A percentile compares a stretch with the other conserved stretches of the same genome.
Conservation (phyloP, 2,797 vertebrate species). For the Aulostomus chinensis region DNA sequence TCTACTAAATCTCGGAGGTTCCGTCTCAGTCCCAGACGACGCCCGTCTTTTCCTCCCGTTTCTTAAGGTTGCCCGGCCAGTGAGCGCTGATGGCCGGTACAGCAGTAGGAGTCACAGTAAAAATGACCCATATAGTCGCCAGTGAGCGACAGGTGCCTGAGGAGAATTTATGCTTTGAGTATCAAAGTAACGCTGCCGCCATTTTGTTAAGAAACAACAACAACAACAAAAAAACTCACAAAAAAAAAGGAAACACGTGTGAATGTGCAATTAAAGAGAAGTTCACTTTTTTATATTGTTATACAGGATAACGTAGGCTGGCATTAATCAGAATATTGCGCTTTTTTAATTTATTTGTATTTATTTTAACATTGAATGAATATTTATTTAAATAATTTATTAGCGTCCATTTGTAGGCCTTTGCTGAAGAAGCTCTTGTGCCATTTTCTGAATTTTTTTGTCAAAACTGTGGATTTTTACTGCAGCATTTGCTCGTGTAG, state of each 20-base stretch:
- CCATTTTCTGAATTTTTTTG: slow-evolving; percentile 57
- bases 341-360: slow-evolving; percentile 60
- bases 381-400: slow-evolving; percentile 70
- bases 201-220: slow-evolving; percentile 66
- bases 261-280: slow-evolving; percentile 70
- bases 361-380: slow-evolving; percentile 63
- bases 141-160: slow-evolving; percentile 75
- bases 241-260: slow-evolving; percentile 33
- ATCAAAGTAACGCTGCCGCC: slow-evolving; percentile 73
- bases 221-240: not conserved
- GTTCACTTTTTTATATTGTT: slow-evolving; percentile 77
- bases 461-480: slow-evolving; percentile 62
- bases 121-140: slow-evolving; percentile 69
- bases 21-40: slow-evolving; percentile 51
- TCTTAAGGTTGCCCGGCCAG: slow-evolving; percentile 50
- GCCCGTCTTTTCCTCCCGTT: slow-evolving; percentile 39
- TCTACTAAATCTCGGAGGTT: too few species aligned
- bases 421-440: slow-evolving; percentile 72
- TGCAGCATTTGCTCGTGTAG: slow-evolving; percentile 66
- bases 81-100: slow-evolving; percentile 62
- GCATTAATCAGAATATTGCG: slow-evolving; percentile 66
- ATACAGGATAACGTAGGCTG: slow-evolving; percentile 67
- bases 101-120: slow-evolving; percentile 61
- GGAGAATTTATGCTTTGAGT: slow-evolving; percentile 71
- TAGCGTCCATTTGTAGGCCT: slow-evolving; percentile 66